phyloP scores from a whole-genome alignment of 1,140 invertebrate species.

The Ceratina calcarata region DNA sequence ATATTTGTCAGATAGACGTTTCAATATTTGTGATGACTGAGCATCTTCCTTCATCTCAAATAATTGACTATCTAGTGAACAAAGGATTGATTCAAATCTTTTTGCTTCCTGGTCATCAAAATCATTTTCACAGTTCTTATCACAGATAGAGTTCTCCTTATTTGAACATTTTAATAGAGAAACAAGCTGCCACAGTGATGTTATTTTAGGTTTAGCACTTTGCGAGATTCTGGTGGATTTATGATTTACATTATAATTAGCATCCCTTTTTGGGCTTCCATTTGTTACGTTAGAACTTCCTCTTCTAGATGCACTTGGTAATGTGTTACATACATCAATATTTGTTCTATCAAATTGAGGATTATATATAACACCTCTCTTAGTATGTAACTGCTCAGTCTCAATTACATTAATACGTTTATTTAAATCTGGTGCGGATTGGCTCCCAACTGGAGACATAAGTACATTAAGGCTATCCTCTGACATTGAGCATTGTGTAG shows the following conservation, averaged over 20 bases:
- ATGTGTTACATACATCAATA: too few relatives aligned
- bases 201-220: not conserved
- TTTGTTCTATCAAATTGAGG: not conserved
- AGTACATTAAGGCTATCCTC: constrained; percentile 21
- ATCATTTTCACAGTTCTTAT: not conserved
- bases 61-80: constrained; percentile 29
- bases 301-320: not conserved
- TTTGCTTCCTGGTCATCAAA: not conserved
- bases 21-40: constrained; percentile 46
- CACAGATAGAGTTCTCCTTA: not conserved
- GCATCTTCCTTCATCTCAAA: constrained; percentile 22
- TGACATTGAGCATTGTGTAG: not conserved
- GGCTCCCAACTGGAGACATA: not conserved
- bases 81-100: constrained; percentile 45
- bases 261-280: constrained; percentile 18
- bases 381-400: not conserved
- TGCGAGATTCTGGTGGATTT: not conserved
- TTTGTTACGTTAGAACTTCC: not conserved
- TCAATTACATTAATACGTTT: constrained; percentile 48
- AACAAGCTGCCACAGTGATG: not conserved
- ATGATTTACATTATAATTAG: constrained; percentile 42
- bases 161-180: not conserved
- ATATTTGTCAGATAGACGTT: constrained; percentile 68
- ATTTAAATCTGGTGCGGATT: constrained; percentile 38
- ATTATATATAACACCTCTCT: not conserved